Base-by-base conservation (phyloP, 2,797 vertebrate genomes). In the Anguilla anguilla region DNA sequence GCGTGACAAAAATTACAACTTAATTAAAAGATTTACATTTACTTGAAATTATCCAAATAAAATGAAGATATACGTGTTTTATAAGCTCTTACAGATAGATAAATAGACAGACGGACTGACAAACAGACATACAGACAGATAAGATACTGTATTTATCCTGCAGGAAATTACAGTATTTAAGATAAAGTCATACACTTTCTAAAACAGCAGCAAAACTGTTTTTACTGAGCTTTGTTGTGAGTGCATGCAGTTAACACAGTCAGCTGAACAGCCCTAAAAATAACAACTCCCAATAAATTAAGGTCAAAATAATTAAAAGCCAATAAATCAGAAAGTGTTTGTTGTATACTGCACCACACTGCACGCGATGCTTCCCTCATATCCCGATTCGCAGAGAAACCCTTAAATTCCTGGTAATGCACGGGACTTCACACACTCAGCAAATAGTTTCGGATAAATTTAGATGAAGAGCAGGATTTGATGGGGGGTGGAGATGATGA, bases 401-500 rank as follows among this genome's bases (percentile, higher is more conserved):
- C 69, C 28, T 39, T 74, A 39, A 35, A 74, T 39, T 67, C 61
- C 61, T 28, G 31, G 69, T 74, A 74, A 31, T 39, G 69, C 13
- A 17, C 69, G 9, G 28, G 31, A 74, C 15, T 11, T 67, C 1
- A 67, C 61, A 67, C 61, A 67, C 61, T 67, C 61, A 67, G 61
- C 61, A n/a, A n/a, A 67, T 25, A n/a, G n/a, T n/a, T 25, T 4
- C 22, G n/a, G 43, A 51, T 49, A 49, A 49, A 81, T 81, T 81
- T 49, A 25, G 43, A 81, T 51, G 19, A 81, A 81, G 83, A 25
- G 87, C 79, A 86, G 86, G 85, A 35, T 31, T 85, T 82, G 64
- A 55, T 85, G 88, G 88, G 90, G 11, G 86, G n/a, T n/a, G n/a
- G 89, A 89, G 87, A 83, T 82, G 85, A 88, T 74, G 53, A 85